Evolutionary conservation across 2,797 vertebrate species (phyloP), one percentile per base, ranked within the genome.

Genomic region (Schizothorax lantsangensis): DNA sequence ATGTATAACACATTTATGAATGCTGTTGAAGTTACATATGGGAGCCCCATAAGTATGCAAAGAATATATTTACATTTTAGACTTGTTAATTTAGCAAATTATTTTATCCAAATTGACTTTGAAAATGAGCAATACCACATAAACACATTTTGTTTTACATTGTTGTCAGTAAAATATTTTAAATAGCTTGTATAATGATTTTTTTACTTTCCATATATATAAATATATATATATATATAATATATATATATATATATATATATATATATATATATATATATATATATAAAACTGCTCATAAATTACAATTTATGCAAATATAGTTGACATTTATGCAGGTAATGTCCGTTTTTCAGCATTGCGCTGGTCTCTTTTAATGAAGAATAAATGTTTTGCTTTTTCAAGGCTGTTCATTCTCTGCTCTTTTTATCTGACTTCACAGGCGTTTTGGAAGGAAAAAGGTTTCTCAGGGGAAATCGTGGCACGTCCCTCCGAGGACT

Each of bases 401-500:
- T 21, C 2, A 30, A 40, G 1, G 15, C 4, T n/a, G 30, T 23
- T 71, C 23, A 30, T 43, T 33, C 11, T 36, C 30, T 83, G 36
- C 15, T 43, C n/a, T 80, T 33, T 72, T 73, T 72, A 68, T 62
- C n/a, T 68, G 19, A 19, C 36, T 62, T 81, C 33, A 23, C 88
- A 96, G 95, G 94, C 94, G 3, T 96, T 96, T 85, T 96, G 95
- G 95, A 94, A 84, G 40, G 89, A 93, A 38, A 95, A 94, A 3
- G 95, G 94, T 49, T 94, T 93, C 89, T 96, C 94, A 0, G 95
- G 95, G 9, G 95, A 96, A 90, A 92, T 95, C 0, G 92, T 93
- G 77, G 82, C 90, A 5, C 93, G 91, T 19, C 88, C 93, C 4
- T 92, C 91, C 2, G 87, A 54, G 5, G 88, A 83, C 2, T 94